Base-by-base conservation (phyloP, 2,888 invertebrate species). In the Netelia virgata region DNA sequence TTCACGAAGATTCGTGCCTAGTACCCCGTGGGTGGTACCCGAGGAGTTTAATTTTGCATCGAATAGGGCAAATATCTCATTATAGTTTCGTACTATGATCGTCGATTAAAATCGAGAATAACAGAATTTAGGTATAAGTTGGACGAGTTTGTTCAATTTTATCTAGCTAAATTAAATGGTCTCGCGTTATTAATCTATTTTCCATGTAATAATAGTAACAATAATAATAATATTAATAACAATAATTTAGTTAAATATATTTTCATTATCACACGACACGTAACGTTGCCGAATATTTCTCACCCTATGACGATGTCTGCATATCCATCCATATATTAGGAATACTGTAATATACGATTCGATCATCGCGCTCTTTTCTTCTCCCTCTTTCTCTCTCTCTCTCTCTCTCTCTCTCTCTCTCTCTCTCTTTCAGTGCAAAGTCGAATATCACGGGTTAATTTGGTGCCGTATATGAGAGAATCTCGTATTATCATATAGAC, bases 401-500 rank as follows among this genome's bases (percentile, higher is more conserved):
- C 6, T 28, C 5, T 28, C 28, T 28, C n/a, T n/a, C n/a, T n/a
- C n/a, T n/a, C n/a, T n/a, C n/a, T n/a, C n/a, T n/a, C n/a, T n/a
- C 23, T 1, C 23, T 23, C 23, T 23, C 23, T 23, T 23, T 23
- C 23, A 1, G 28, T 43, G 43, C 41, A 64, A 74, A 82, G 70
- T 84, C 82, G 74, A 84, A 84, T 78, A 86, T 86, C 82, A 83
- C 80, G 87, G 89, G 90, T 92, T 92, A 91, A 92, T 91, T 92
- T 90, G 88, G 88, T 89, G 88, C 20, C 47, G 23, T 85, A 88
- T 88, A 75, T 74, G 87, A 88, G 89, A 55, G 55, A 64, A 64
- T 79, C 72, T 90, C 80, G 82, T 89, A 91, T 92, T 92, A 92
- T 90, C 91, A 92, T 92, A 92, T 92, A 92, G 92, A 92, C 90